Evolutionary conservation across 1,140 invertebrate genomes (phyloP).

Genomic region (Medauroidea extradentata): DNA sequence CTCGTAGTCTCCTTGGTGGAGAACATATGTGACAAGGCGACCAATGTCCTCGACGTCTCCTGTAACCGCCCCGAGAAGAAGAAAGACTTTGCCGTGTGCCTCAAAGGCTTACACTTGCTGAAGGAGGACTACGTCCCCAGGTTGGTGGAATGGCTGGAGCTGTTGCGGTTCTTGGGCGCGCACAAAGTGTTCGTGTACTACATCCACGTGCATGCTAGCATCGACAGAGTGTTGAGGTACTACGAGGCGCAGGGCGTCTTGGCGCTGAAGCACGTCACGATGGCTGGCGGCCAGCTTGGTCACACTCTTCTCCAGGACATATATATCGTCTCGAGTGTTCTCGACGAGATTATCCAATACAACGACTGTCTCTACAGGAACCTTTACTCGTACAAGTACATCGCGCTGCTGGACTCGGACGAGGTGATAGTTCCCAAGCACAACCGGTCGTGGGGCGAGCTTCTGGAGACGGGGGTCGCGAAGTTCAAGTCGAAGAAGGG

Average conservation of each 20-base stretch:
- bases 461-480: slow-evolving; percentile 38
- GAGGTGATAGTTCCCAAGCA: not conserved
- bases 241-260: slow-evolving; percentile 72
- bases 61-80: not conserved
- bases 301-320: no score
- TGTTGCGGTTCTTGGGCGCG: slow-evolving; percentile 78
- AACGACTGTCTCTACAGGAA: slow-evolving; percentile 64
- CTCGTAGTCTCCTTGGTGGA: not conserved
- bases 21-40: not conserved
- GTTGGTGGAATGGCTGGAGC: slow-evolving; percentile 92
- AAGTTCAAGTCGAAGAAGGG: slow-evolving; percentile 17
- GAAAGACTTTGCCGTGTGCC: not conserved
- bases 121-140: slow-evolving; percentile 85
- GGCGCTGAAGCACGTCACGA: no score
- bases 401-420: not conserved
- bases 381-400: not conserved
- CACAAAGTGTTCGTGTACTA: slow-evolving; percentile 92
- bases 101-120: slow-evolving; percentile 73
- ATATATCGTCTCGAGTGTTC: no score
- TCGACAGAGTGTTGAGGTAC: slow-evolving; percentile 79
- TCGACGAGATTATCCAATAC: slow-evolving; percentile 67
- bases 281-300: no score
- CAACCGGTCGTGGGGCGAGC: slow-evolving; percentile 37
- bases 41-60: not conserved
- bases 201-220: slow-evolving; percentile 82